Conservation (phyloP, 2,113 vertebrate species). For the Hystrix cristata region DNA sequence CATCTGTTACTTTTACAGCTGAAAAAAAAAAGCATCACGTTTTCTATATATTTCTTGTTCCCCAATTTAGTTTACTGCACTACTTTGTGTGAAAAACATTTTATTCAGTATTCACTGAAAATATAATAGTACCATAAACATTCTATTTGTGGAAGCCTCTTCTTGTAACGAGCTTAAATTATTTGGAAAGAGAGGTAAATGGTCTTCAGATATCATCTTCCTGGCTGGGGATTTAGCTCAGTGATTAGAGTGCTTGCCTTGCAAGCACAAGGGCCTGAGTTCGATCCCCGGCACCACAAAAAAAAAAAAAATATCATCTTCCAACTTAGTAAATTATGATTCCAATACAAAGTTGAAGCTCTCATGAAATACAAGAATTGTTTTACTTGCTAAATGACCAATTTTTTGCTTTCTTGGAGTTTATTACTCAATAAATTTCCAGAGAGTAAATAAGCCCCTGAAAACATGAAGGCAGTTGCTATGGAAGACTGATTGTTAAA, state of each 20-base stretch:
- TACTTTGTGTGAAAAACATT: background rate
- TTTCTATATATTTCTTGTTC: constrained; percentile 12
- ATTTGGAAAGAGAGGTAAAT: constrained; percentile 26
- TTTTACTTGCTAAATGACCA: background rate
- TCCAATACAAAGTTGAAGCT: background rate
- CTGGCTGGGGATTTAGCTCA: no score
- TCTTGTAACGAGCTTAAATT: background rate
- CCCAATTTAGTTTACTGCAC: background rate
- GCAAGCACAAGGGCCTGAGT: no score
- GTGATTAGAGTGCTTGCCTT: no score
- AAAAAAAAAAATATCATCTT: constrained; percentile 23
- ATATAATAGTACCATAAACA: background rate
- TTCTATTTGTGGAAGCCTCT: background rate
- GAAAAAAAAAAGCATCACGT: background rate
- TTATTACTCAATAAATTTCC: background rate
- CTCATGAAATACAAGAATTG: background rate
- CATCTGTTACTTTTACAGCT: background rate
- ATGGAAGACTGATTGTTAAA: constrained; percentile 3
- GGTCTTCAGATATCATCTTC: constrained; percentile 2
- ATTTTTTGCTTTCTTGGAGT: constrained; percentile 7
- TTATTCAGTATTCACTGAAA: background rate
- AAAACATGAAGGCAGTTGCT: background rate
- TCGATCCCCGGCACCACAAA: no score
- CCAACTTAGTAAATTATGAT: constrained; percentile 40
- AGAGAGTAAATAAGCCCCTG: background rate